Base-by-base conservation (phyloP, 2,797 vertebrate species). In the Sphenopsis melanotis region DNA sequence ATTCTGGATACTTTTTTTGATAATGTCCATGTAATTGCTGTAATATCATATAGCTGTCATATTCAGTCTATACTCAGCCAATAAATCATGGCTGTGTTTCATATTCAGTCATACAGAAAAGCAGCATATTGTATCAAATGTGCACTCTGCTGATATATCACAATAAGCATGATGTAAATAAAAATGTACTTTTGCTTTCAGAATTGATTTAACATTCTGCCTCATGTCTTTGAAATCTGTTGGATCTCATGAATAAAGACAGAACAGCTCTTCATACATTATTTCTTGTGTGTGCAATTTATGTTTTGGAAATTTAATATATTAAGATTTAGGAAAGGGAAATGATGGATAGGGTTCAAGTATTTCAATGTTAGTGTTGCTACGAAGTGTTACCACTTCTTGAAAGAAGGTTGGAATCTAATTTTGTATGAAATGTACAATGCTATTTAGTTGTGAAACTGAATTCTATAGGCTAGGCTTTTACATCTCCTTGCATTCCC, bases 31-130 rank as follows among this genome's bases (percentile, higher is more conserved):
- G 27, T 85, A 93, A 81, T 92, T 75, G 56, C 55, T 72, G 12
- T 78, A 80, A 50, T 22, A 75, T 61, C 60, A 12, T 82, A 76
- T 39, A 68, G 39, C n/a, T 92, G 29, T 76, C 29, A 37, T 59
- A 52, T 47, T 64, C 52, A 90, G 50, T 69, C 53, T 89, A 20
- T 57, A 59, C 57, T 85, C 63, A 87, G 19, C 9, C 32, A 75
- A 36, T 37, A 92, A 47, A 55, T 76, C 2, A 1, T 76, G 52
- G 11, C n/a, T 84, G 1, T 82, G 47, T 90, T 87, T 95, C 60
- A 61, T 74, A 78, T 42, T 92, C 65, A 92, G 16, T 87, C 86
- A 87, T 94, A 87, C 39, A 90, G 21, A 94, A 74, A 90, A 92
- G 32, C 52, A 76, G 44, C 46, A 64, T 83, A 27, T 56, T 85